Evolutionary conservation across 2,797 vertebrate species (phyloP), one percentile per base, ranked within the genome.

Genomic region (Calcarius lapponicus): DNA sequence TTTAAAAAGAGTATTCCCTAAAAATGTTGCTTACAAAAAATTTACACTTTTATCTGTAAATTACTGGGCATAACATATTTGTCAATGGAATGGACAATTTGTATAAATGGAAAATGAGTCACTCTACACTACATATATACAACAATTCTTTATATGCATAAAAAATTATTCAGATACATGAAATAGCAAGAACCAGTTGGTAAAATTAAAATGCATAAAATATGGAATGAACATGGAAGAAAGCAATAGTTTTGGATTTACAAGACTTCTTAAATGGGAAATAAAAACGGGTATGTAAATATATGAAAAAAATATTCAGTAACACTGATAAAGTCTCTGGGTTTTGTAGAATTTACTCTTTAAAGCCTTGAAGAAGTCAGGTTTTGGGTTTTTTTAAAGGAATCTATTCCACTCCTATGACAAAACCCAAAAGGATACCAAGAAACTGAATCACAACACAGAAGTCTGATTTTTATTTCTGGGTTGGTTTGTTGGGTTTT

Each of bases 361-460:
- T 31, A 80, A 76, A 80, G 0, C 1, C 8, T 76, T 66, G 64
- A 5, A 66, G 62, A 70, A 60, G 9, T 22, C 17, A 43, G 4
- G 0, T 50, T n/a, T 31, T 64, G 40, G 36, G 1, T 2, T 9
- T 72, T 57, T 2, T 32, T 9, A 3, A 54, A 54, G 0, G 7
- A 25, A 34, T 65, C 10, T 6, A 16, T 71, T 25, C 17, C 8
- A 60, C 6, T 83, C 2, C 4, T 66, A 15, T 66, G 24, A 74
- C 24, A 73, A 93, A 87, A 64, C 7, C 0, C 11, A 43, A 20
- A 61, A 24, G 47, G 47, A 34, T 31, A 6, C 13, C 42, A 8
- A 48, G 28, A 53, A 53, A 3, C 6, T 72, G 50, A 82, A 90
- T 38, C 20, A 79, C 19, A 85, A 53, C 20, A 69, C 0, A 1